Evolutionary conservation across 2,888 invertebrate species (phyloP), one percentile per base, ranked within the genome.

Genomic region (Nudaria mundana): DNA sequence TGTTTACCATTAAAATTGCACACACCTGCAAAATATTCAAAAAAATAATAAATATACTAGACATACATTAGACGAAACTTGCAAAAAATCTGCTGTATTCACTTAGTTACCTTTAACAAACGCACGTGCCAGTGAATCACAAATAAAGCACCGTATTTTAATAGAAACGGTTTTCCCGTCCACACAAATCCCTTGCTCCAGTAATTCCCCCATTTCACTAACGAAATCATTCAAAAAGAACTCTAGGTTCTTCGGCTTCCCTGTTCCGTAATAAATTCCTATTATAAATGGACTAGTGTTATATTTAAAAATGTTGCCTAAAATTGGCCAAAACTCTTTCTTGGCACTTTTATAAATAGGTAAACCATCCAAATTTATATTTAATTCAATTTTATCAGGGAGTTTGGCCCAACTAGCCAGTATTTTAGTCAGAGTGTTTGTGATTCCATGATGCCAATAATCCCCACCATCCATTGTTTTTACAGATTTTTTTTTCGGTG

Each of bases 251-350:
- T 40, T 40, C 6, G 53, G 53, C 42, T 56, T 56, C 2, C 39
- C 40, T n/a, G 1, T 5, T n/a, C 51, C 53, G 29, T 20, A 41
- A 37, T 56, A 52, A 26, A 56, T 43, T 5, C 53, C 53, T 34
- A 52, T 30, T 1, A 54, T 32, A 13, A 53, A 40, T 5, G 53
- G 53, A 28, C 55, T 49, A n/a, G 38, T 18, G 18, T 18, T 18
- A 18, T 18, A 18, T 18, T 18, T 18, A 18, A 18, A 18, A 14
- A 14, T 15, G n/a, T 16, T 29, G n/a, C 29, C 15, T 16, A 29
- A 16, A n/a, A 29, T 29, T 29, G 29, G 29, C 29, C 29, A 34
- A 26, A 34, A 34, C 18, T 34, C 26, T 34, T 34, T 25, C 18
- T 34, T 34, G 15, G 34, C 15, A 24, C 34, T 34, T 16, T 34